phyloP scores from a whole-genome alignment of 2,113 vertebrate species.

The Eublepharis macularius region DNA sequence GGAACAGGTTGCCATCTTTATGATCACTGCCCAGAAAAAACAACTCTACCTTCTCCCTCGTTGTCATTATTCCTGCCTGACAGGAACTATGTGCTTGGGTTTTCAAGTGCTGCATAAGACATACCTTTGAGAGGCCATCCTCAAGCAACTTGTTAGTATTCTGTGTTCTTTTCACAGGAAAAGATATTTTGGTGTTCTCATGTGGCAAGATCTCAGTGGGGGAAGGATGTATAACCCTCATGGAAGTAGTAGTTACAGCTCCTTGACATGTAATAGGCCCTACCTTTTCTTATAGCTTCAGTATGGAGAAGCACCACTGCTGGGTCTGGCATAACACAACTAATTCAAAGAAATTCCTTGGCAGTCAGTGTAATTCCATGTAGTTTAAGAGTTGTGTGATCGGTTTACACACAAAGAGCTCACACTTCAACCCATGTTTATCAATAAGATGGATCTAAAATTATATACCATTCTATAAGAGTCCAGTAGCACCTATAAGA shows the following conservation, averaged over 20 bases:
- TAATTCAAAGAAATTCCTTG: not conserved
- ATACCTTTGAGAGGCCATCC: not conserved
- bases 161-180: not conserved
- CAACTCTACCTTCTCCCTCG: not conserved
- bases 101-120: not conserved
- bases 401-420: not conserved
- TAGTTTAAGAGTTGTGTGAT: not conserved
- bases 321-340: not conserved
- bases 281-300: no score
- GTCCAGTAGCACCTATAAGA: no score
- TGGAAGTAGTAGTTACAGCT: not conserved
- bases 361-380: not conserved
- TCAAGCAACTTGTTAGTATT: not conserved
- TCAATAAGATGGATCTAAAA: not conserved
- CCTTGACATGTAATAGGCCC: not conserved
- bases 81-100: fast-evolving
- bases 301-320: not conserved
- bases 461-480: no score
- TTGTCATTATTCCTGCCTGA: not conserved
- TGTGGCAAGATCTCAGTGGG: not conserved
- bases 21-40: conserved; percentile 17
- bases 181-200: not conserved
- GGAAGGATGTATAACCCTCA: not conserved
- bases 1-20: conserved; percentile 27
- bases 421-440: not conserved